Percentiles rank a stretch among this genome's conserved stretches.
phyloP scores from a whole-genome alignment of 2,797 vertebrate species.

The Artibeus jamaicensis region DNA sequence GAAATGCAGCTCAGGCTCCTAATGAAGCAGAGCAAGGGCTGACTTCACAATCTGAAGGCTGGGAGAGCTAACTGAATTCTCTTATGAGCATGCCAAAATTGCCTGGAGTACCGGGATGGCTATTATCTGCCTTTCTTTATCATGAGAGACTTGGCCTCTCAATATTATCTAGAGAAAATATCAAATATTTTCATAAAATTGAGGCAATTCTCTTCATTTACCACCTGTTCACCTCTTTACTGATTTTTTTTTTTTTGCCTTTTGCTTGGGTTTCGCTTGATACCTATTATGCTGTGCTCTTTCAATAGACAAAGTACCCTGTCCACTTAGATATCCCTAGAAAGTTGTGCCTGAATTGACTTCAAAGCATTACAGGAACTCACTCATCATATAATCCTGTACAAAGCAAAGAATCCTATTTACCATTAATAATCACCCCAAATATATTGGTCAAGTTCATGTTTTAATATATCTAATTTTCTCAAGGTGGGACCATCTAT shows the following conservation, averaged over 20 bases:
- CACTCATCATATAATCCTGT: neutral
- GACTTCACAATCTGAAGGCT: neutral
- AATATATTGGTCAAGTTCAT: neutral
- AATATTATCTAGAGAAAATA: neutral
- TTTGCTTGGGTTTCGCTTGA: conserved; percentile 4
- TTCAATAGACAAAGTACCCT: neutral
- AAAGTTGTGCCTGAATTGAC: neutral
- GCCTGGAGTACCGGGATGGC: neutral
- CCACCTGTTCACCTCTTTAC: neutral
- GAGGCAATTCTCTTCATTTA: neutral
- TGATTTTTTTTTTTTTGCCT: conserved; percentile 2
- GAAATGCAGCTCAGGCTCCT: neutral
- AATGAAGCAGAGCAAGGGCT: neutral
- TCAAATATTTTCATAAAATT: neutral
- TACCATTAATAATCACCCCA: neutral
- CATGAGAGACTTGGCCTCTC: neutral
- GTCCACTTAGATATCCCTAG: neutral
- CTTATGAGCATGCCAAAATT: neutral
- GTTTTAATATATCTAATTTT: neutral
- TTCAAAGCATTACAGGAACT: neutral
- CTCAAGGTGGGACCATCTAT: neutral
- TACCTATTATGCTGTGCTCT: neutral
- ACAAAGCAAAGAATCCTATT: neutral
- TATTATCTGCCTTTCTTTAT: neutral
- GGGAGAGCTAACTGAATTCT: neutral